phyloP scores from a whole-genome alignment of 30 jellyfish, hydroid and myxozoan species.

The Kudoa iwatai region DNA sequence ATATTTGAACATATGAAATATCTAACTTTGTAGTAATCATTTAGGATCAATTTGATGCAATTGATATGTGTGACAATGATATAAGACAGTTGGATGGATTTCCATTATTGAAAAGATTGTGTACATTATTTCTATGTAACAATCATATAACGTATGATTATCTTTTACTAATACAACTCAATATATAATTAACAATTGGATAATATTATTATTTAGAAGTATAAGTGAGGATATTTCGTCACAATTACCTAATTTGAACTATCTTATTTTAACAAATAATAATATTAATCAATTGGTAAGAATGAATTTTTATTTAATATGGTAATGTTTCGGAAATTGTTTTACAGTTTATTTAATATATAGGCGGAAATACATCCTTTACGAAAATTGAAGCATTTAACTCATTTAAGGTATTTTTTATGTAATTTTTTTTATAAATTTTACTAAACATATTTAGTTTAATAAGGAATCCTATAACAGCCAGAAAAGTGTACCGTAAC shows the following conservation, averaged over 20 bases:
- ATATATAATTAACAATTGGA: no score
- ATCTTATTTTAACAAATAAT: conserved; percentile 37
- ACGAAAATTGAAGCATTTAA: conserved; percentile 9
- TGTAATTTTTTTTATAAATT: neutral
- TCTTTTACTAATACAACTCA: no score
- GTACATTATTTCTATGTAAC: conserved; percentile 17
- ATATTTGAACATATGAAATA: no score
- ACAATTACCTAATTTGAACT: conserved; percentile 27
- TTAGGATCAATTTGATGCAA: conserved; percentile 76
- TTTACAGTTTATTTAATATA: conserved; percentile 2
- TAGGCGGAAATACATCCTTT: conserved; percentile 52
- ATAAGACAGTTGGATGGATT: conserved; percentile 40
- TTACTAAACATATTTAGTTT: conserved; percentile 3
- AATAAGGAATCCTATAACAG: conserved; percentile 47
- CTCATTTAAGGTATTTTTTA: conserved; percentile 8
- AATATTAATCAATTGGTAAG: conserved; percentile 40
- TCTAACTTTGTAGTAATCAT: no score
- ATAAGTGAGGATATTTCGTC: no score
- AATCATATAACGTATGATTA: conserved; percentile 42
- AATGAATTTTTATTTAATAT: neutral
- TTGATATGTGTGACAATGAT: conserved; percentile 60
- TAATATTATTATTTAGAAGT: no score
- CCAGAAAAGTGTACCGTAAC: conserved; percentile 18
- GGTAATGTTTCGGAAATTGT: neutral
- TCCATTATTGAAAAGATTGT: conserved; percentile 28